phyloP scores from a whole-genome alignment of 2,113 vertebrate species.

The human (Homo sapiens) region DNA sequence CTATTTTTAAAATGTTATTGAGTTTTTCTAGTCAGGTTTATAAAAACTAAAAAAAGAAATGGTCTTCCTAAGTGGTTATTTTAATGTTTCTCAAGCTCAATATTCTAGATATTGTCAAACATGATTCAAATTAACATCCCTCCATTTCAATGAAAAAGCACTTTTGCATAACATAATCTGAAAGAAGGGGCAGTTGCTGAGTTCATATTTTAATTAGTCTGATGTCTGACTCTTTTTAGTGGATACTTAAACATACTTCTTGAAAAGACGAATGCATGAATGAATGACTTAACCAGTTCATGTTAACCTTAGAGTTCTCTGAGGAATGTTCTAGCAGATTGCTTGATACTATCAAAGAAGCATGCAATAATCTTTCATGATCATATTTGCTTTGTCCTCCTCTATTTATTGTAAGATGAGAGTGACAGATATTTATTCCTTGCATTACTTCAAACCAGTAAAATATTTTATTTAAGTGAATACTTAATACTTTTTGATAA shows the following conservation, averaged over 20 bases:
- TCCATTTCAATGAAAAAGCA: conserved; percentile 6
- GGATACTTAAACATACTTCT: background rate
- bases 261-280: background rate
- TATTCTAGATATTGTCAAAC: conserved; percentile 16
- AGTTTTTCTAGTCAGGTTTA: conserved; percentile 7
- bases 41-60: conserved; percentile 16
- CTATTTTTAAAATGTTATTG: background rate
- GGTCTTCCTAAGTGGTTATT: background rate
- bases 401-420: background rate
- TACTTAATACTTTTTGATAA: background rate
- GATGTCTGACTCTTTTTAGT: background rate
- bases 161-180: background rate
- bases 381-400: background rate
- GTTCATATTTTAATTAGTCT: conserved; percentile 31
- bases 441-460: background rate
- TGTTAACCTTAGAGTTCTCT: background rate
- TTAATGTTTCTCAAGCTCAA: conserved; percentile 32
- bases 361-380: background rate
- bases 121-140: background rate
- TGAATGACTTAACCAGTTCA: background rate
- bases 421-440: background rate
- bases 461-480: background rate
- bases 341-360: background rate
- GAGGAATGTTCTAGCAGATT: background rate
- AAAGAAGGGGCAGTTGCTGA: background rate